Evolutionary conservation across 2,888 invertebrate genomes (phyloP), one percentile per base, ranked within the genome.

Genomic region (Drosophila recens): DNA sequence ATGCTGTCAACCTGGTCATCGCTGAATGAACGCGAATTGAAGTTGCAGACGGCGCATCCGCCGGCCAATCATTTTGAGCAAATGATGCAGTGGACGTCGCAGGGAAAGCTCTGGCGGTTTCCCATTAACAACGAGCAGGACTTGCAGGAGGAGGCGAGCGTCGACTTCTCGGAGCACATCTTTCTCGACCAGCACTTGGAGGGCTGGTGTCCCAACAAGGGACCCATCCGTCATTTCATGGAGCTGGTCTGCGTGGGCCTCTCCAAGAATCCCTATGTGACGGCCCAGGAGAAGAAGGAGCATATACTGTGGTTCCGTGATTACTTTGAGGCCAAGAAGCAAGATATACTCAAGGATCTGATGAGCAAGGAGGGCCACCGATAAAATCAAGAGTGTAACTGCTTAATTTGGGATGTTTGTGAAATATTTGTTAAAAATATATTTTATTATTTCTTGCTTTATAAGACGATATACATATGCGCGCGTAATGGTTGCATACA

Each of bases 101-200:
- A 98, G 91, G 98, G 98, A 45, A 98, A 98, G 93, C 92, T 99
- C 13, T 99, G 99, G 99, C 95, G 96, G 78, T 99, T 98, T 91
- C 99, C 99, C 1, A 98, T 99, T 72, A 95, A 99, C 92, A 99
- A 99, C 93, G 99, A 99, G 93, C 97, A 97, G 94, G 98, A 95
- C 58, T 91, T 96, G 90, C 93, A 93, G 72, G 95, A 95, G 59
- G 95, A 95, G 79, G 94, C 95, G 72, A 93, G 94, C 13, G 95
- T 95, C 0, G 96, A 97, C 80, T 99, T 99, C 92, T 95, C 97
- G 0, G 98, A 99, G 79, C 99, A 99, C 91, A 95, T 99, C 30
- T 98, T 99, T 92, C 93, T 99, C 11, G 98, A 99, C 72, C 93
- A 95, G 15, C 95, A 97, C 90, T 93, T 99, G 15, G 96, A 96